phyloP scores from a whole-genome alignment of 2,797 vertebrate species.

The Danio choprae region DNA sequence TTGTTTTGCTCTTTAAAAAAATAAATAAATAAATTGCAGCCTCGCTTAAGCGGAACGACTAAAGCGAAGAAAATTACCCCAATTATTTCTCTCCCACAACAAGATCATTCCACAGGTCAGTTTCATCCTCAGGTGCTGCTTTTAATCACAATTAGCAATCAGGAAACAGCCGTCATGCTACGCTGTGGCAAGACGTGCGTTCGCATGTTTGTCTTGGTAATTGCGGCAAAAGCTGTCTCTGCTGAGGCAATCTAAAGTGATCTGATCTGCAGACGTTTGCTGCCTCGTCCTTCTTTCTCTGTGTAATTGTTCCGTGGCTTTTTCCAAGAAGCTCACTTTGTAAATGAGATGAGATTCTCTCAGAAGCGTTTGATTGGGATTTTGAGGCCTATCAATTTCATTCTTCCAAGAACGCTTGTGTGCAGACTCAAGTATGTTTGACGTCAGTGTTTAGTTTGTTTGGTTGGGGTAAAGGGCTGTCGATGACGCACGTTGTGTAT shows the following conservation, averaged over 20 bases:
- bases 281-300: conserved; percentile 20
- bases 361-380: conserved; percentile 11
- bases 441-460: background rate
- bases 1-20: conserved; percentile 6
- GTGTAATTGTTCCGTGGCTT: conserved; percentile 28
- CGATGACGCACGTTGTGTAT: background rate
- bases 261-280: conserved; percentile 32
- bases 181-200: conserved; percentile 27
- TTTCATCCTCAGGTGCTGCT: conserved; percentile 55
- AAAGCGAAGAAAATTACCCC: conserved; percentile 63
- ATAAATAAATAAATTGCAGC: background rate
- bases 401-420: background rate
- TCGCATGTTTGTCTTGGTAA: conserved; percentile 44
- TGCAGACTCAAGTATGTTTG: background rate
- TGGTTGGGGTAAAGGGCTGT: background rate
- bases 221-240: conserved; percentile 19
- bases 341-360: conserved; percentile 25
- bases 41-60: conserved; percentile 48
- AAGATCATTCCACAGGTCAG: conserved; percentile 44
- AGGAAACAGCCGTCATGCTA: conserved; percentile 50
- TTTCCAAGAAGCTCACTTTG: background rate
- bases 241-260: conserved; percentile 14
- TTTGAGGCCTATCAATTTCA: conserved; percentile 22
- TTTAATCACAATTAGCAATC: conserved; percentile 71
- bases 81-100: conserved; percentile 57